Evolutionary conservation across 2,113 vertebrate genomes (phyloP), one percentile per base, ranked within the genome.

Genomic region (Podocnemis expansa): DNA sequence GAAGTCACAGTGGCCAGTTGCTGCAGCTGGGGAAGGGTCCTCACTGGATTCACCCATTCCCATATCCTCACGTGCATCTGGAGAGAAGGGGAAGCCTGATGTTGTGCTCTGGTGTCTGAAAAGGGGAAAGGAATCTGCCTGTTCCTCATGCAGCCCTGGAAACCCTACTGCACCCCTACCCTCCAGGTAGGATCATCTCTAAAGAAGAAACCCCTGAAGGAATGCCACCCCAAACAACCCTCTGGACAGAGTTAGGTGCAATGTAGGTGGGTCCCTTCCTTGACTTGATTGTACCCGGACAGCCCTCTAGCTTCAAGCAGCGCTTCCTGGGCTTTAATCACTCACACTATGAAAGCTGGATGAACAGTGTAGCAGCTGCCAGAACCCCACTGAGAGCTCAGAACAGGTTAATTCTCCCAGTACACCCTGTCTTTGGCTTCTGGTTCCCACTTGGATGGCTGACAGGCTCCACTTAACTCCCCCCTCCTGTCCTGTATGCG

Each of bases 1-100:
- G 43, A 11, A 25, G 24, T 38, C 70, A 43, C 21, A 43, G 9
- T 17, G 41, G 52, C 45, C 38, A 5, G 25, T 78, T 82, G 6
- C 0, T 0, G 43, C n/a, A 38, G 2, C 11, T 6, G 8, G 5
- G 7, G 1, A 0, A 51, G 24, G 10, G 55, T 27, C 55, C 55
- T 24, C 55, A 27, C 9, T 4, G 14, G 60, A 3, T 67, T n/a
- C 31, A 67, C 34, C 60, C 17, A 6, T 67, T 67, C 63, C 17
- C 63, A 67, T 38, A n/a, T 47, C 58, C 73, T 47, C 67, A 29
- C 8, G 10, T 2, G 21, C 5, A 3, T 29, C 14, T 25, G 75
- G 41, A 25, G 7, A 45, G 34, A 70, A 67, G n/a, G 63, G 34
- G 34, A 67, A 67, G 21, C 34, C 63, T 67, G 17, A 16, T 21